Evolutionary conservation across 2,113 vertebrate genomes (phyloP).

Genomic region (Tragelaphus imberbis): DNA sequence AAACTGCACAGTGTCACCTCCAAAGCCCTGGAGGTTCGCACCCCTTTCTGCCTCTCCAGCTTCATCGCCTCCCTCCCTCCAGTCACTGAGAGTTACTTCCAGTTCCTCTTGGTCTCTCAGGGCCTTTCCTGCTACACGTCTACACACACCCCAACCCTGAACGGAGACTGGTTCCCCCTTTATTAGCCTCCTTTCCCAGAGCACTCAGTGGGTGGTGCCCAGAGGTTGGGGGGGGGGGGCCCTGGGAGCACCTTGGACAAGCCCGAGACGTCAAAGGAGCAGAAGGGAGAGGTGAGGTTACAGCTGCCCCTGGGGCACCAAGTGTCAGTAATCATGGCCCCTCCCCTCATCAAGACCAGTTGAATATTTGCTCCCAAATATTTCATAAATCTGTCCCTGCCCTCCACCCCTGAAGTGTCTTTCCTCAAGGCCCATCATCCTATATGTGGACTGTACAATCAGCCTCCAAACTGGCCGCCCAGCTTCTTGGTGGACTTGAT

Average conservation of each 20-base stretch:
- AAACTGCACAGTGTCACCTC: no score
- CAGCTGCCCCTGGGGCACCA: background rate
- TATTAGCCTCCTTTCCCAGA: background rate
- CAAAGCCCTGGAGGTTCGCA: no score
- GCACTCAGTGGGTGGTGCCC: fast-evolving
- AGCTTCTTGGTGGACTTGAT: background rate
- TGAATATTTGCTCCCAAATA: background rate
- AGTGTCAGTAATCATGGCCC: background rate
- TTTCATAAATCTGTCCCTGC: background rate
- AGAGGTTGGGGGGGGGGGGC: background rate
- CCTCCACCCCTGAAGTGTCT: background rate
- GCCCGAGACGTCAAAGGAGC: background rate
- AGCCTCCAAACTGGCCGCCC: background rate
- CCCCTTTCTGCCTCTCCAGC: background rate
- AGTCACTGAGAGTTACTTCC: no score
- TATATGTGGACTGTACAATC: background rate
- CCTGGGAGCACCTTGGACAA: fast-evolving
- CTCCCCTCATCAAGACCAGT: background rate
- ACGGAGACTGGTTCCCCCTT: background rate
- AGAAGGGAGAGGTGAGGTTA: background rate
- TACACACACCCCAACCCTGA: no score
- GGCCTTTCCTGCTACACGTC: no score
- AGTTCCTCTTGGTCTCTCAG: background rate
- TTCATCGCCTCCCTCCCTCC: no score
- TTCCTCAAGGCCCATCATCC: background rate